Conservation (phyloP, 2,113 vertebrate species). For the Microtus oregoni region DNA sequence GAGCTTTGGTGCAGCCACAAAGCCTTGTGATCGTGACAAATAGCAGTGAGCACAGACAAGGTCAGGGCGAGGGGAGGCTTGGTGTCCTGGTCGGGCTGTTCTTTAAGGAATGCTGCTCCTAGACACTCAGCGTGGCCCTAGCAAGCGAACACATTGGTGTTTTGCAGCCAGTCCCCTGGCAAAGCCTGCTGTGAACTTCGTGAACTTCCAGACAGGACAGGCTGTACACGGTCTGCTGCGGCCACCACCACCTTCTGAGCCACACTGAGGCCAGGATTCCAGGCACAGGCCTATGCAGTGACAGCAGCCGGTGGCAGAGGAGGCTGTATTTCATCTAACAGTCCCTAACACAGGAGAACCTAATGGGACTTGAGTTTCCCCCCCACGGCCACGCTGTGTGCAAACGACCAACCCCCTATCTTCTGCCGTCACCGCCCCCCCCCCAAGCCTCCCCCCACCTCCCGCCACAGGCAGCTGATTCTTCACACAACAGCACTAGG, state of each 20-base stretch:
- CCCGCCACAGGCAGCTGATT: not conserved
- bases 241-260: too few species aligned
- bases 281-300: not conserved
- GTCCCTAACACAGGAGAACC: not conserved
- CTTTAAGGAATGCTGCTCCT: not conserved
- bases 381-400: not conserved
- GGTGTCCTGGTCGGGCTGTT: not conserved
- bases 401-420: too few species aligned
- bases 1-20: not conserved
- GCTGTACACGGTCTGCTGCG: not conserved
- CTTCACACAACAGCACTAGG: not conserved
- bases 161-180: not conserved
- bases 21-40: not conserved
- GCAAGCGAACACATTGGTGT: too few species aligned
- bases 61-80: not conserved
- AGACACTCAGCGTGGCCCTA: not conserved
- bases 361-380: not conserved
- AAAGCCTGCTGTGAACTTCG: not conserved
- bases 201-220: not conserved
- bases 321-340: not conserved
- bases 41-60: not conserved
- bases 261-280: not conserved
- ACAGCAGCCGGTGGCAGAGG: not conserved
- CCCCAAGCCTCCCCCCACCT: too few species aligned
- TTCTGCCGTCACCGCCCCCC: fast-evolving